Conservation (phyloP, 2,113 vertebrate genomes). For the Gallinago jamesoni region DNA sequence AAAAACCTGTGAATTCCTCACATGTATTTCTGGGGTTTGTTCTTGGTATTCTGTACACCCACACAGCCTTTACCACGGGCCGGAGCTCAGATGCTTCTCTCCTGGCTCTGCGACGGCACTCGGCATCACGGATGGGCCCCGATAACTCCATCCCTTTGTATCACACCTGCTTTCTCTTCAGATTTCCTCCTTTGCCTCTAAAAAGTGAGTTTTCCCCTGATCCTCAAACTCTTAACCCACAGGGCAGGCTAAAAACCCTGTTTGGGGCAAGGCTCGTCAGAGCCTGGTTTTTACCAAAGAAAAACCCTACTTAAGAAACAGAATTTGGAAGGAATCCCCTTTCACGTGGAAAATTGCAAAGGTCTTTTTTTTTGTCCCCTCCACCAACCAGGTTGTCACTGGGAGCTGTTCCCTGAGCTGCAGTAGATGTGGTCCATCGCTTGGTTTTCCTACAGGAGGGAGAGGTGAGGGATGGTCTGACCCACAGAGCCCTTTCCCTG, state of each 20-base stretch:
- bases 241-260: neutral
- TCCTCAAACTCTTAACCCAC: neutral
- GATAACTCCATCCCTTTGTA: neutral
- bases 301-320: neutral
- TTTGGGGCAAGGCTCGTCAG: neutral
- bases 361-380: neutral
- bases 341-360: neutral
- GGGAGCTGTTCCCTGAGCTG: neutral
- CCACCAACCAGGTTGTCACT: neutral
- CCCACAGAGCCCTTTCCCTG: rapidly evolving
- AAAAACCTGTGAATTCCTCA: neutral
- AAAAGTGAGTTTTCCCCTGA: neutral
- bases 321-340: neutral
- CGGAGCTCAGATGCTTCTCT: neutral
- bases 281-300: neutral
- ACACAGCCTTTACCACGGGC: neutral
- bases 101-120: neutral
- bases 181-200: neutral
- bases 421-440: neutral
- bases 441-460: neutral
- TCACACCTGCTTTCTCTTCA: neutral
- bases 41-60: neutral
- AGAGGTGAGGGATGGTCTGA: neutral
- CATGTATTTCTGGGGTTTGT: neutral
- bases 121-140: neutral